Evolutionary conservation across 2,888 invertebrate genomes (phyloP).

Genomic region (Zaprionus lineosus): DNA sequence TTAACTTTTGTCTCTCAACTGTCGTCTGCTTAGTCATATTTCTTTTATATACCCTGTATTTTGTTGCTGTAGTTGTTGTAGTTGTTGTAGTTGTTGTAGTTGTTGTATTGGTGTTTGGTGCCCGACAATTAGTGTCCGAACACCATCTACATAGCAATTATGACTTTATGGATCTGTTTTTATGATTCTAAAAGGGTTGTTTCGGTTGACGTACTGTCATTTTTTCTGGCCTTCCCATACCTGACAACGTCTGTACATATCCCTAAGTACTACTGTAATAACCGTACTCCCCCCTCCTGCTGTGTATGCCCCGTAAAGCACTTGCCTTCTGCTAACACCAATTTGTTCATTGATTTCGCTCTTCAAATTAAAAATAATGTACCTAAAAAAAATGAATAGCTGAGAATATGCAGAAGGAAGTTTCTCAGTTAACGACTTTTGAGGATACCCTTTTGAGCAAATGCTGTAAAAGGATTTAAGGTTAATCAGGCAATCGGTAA

Average conservation of each 20-base stretch:
- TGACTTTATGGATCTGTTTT: slow-evolving; percentile 54
- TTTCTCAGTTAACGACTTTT: not conserved
- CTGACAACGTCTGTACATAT: slow-evolving; percentile 7
- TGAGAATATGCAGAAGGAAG: not conserved
- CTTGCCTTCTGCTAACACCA: slow-evolving; percentile 79
- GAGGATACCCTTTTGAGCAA: slow-evolving; percentile 4
- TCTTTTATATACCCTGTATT: slow-evolving; percentile 12
- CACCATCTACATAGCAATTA: slow-evolving; percentile 66
- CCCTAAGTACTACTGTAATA: not conserved
- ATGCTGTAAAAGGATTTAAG: not conserved
- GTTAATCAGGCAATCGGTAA: not conserved
- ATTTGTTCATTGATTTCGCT: slow-evolving; percentile 73
- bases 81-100: slow-evolving; percentile 2
- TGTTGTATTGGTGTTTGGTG: no score
- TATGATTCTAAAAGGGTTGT: slow-evolving; percentile 70
- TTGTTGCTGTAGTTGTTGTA: not conserved
- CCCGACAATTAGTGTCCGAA: slow-evolving; percentile 49
- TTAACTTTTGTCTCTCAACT: slow-evolving; percentile 67
- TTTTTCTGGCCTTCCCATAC: slow-evolving; percentile 22
- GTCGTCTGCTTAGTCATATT: slow-evolving; percentile 73
- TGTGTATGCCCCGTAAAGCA: slow-evolving; percentile 46
- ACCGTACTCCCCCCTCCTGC: not conserved
- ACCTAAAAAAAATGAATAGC: slow-evolving; percentile 41
- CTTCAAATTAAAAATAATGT: slow-evolving; percentile 69
- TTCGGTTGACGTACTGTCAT: slow-evolving; percentile 67